Evolutionary conservation across 2,113 vertebrate genomes (phyloP), one percentile per base, ranked within the genome.

Genomic region (Eublepharis macularius): DNA sequence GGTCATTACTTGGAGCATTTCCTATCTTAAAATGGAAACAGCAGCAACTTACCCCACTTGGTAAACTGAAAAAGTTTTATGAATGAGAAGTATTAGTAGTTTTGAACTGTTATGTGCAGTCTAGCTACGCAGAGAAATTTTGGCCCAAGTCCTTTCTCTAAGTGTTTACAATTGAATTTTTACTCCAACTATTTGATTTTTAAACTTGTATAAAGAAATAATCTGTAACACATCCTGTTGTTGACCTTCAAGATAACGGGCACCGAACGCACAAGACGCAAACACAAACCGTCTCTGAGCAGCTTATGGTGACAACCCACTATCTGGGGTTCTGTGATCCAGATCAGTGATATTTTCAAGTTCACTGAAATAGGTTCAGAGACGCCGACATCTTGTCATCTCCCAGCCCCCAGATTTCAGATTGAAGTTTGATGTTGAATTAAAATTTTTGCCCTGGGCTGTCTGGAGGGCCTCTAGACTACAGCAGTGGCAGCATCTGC

Each of bases 361-460:
- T 65, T 86, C 21, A 16, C 14, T 54, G 91, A 60, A 87, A 90
- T 93, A 0, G n/a, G 83, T 93, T 90, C 75, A 0, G 63, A 93
- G 92, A 90, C 0, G 6, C 36, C 86, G 93, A 94, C 94, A 91
- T 94, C 94, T 94, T 95, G 93, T 95, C 94, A 93, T 91, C 90
- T 88, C 24, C 74, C 81, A n/a, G n/a, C 89, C 91, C 93, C 91
- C 80, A 91, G 82, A 91, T 94, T 95, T 92, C 94, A 94, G 87
- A 88, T 89, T 96, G 96, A 95, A 96, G 93, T 92, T 92, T 94
- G 95, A 97, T 96, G 96, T 94, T 91, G 91, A 97, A 97, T 97
- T 97, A 94, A 96, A 97, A 95, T 92, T 95, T 95, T 97, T 96
- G 98, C 98, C 97, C 95, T 94, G 84, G 97, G 97, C 97, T 97